A percentile compares a stretch with the other conserved stretches of the same genome.
Conservation (phyloP, 2,888 invertebrate genomes). For the Gandaritis pyraliata region DNA sequence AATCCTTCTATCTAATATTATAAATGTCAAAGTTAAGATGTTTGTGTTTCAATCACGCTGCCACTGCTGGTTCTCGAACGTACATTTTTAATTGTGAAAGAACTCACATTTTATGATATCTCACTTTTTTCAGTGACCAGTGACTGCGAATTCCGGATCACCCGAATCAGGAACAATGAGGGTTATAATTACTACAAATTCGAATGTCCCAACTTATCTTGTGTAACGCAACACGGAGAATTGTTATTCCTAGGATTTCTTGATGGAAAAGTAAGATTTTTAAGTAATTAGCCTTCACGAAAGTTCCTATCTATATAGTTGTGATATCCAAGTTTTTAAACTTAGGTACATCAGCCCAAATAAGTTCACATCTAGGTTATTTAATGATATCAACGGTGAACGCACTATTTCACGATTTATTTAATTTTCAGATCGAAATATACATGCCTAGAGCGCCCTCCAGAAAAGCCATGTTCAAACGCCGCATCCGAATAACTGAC, state of each 20-base stretch:
- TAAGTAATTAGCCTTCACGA: not conserved
- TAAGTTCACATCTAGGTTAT: no score
- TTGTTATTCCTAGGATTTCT: slow-evolving; percentile 58
- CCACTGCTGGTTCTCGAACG: no score
- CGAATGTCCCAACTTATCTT: slow-evolving; percentile 51
- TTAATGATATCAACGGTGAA: no score
- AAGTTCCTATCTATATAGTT: no score
- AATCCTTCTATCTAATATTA: no score
- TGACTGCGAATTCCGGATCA: slow-evolving; percentile 9
- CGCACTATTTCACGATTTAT: not conserved
- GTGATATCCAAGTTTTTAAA: no score
- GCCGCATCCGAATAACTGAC: slow-evolving; percentile 23
- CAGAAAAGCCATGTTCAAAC: slow-evolving; percentile 15
- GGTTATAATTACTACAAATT: slow-evolving; percentile 36
- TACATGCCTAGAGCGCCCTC: slow-evolving; percentile 23
- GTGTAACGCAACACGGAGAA: slow-evolving; percentile 56
- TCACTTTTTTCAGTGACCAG: slow-evolving; percentile 15
- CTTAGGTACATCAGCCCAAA: no score
- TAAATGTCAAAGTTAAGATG: no score
- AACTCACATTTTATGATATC: no score
- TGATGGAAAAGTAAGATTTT: slow-evolving; percentile 56
- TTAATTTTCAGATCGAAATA: slow-evolving; percentile 47
- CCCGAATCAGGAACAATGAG: slow-evolving; percentile 6
- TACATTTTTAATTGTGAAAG: no score
- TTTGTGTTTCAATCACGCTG: no score